A percentile compares a stretch with the other conserved stretches of the same genome.
Conservation (phyloP, 2,888 invertebrate species). For the Callyntrura sp. region DNA sequence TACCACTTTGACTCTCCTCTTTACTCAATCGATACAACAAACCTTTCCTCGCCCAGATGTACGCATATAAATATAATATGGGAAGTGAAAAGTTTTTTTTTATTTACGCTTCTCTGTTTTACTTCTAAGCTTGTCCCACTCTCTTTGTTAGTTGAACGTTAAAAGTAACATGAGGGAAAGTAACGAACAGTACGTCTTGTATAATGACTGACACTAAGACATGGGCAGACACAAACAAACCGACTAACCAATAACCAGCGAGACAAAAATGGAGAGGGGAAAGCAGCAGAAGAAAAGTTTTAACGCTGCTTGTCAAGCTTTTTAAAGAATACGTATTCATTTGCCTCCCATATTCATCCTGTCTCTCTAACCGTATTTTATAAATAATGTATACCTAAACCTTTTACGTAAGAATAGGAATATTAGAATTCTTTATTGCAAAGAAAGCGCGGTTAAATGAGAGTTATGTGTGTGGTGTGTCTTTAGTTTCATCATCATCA, state of each 20-base stretch:
- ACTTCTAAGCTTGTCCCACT: background rate
- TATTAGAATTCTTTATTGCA: background rate
- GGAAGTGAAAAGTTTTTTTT: background rate
- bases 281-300: slow-evolving; percentile 15
- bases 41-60: background rate
- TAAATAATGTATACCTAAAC: background rate
- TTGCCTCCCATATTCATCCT: slow-evolving; percentile 10
- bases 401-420: background rate
- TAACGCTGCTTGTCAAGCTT: slow-evolving; percentile 35
- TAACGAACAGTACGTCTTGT: background rate
- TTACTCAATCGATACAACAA: slow-evolving; percentile 30
- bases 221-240: background rate
- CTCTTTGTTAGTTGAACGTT: background rate
- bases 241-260: background rate
- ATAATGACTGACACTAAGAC: slow-evolving; percentile 36
- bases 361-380: background rate
- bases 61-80: background rate
- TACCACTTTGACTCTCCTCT: background rate
- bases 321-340: slow-evolving; percentile 44
- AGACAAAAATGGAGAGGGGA: background rate
- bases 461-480: background rate
- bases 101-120: background rate
- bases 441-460: slow-evolving; percentile 29
- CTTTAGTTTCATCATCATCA: slow-evolving; percentile 29
- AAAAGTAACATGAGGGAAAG: background rate